These are phyloP conservation scores for Festucalex cinctus DNA, from an alignment of 2,113 vertebrate genomes.

Conservation along the genomic window DNA sequence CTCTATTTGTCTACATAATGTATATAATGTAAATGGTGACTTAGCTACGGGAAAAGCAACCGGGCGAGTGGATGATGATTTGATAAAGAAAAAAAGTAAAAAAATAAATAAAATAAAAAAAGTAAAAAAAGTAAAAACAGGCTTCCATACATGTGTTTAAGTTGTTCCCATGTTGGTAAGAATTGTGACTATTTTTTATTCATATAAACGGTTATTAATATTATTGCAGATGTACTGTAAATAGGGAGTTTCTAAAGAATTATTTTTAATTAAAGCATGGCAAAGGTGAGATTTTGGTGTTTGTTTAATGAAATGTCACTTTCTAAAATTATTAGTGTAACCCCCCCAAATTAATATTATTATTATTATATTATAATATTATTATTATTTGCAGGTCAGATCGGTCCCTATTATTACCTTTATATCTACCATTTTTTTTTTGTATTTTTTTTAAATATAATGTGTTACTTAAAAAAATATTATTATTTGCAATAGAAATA, in stretches of 20 bases:
- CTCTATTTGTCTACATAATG: slow-evolving; percentile 53
- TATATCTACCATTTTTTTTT: neutral
- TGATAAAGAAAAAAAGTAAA: slow-evolving; percentile 55
- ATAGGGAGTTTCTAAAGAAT: slow-evolving; percentile 80
- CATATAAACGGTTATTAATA: slow-evolving; percentile 68
- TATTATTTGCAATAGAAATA: neutral
- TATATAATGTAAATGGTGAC: slow-evolving; percentile 74
- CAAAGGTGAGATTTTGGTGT: slow-evolving; percentile 33
- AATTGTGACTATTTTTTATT: slow-evolving; percentile 73
- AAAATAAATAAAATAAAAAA: slow-evolving; percentile 57
- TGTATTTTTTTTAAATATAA: neutral
- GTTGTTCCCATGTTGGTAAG: slow-evolving; percentile 70
- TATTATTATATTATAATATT: too few relatives aligned
- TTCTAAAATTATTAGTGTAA: neutral
- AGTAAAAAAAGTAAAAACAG: slow-evolving; percentile 57
- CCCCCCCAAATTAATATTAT: too few relatives aligned
- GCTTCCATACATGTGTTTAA: slow-evolving; percentile 45
- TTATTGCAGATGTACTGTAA: slow-evolving; percentile 78
- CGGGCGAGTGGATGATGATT: slow-evolving; percentile 45
- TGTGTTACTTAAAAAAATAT: neutral
- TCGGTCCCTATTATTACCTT: neutral
- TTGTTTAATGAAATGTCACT: slow-evolving; percentile 6
- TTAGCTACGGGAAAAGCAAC: slow-evolving; percentile 49
- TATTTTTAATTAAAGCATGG: slow-evolving; percentile 85
- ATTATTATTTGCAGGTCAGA: too few relatives aligned